Base-by-base conservation (phyloP, 2,113 vertebrate species). In the Morone chrysops region DNA sequence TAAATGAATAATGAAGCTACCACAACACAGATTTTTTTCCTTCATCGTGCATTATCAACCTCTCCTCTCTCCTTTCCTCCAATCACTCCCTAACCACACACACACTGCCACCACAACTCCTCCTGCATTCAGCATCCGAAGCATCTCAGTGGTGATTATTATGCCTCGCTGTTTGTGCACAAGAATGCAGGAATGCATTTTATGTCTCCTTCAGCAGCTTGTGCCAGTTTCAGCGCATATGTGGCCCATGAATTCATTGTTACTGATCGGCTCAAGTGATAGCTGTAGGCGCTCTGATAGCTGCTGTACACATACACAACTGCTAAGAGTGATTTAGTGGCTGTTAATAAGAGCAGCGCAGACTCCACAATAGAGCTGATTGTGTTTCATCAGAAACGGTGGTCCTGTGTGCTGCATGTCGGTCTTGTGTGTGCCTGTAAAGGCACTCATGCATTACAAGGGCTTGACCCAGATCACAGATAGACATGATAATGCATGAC, bases 391-490 rank as follows among this genome's bases (percentile, higher is more conserved):
- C 74, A 36, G 61, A 80, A 91, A 85, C 7, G 31, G 56, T 8
- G 87, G 72, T 59, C 68, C 78, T 69, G 78, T 70, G 79, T 72
- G 78, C 72, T 50, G 83, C 47, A 31, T 60, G 69, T 36, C 0
- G 70, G 63, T 57, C 84, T 80, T 68, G 79, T 77, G 81, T 80
- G 81, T n/a, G 88, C 67, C 81, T 82, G 82, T 87, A 85, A 89
- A 90, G 62, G 78, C 93, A 87, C 84, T 92, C 89, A 90, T 86
- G 91, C 90, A 90, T 90, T 84, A 86, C 83, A 77, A 79, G 90
- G 91, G 84, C 85, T 84, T 93, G 94, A 94, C 94, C 94, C 87
- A 95, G 89, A 94, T 94, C 91, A 90, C 90, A 90, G 83, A 89
- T 59, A 92, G 92, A 94, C 79, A 70, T 93, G 84, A 94, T 91